Conservation (phyloP, 2,113 vertebrate species). For the Tychaedon coryphoeus region DNA sequence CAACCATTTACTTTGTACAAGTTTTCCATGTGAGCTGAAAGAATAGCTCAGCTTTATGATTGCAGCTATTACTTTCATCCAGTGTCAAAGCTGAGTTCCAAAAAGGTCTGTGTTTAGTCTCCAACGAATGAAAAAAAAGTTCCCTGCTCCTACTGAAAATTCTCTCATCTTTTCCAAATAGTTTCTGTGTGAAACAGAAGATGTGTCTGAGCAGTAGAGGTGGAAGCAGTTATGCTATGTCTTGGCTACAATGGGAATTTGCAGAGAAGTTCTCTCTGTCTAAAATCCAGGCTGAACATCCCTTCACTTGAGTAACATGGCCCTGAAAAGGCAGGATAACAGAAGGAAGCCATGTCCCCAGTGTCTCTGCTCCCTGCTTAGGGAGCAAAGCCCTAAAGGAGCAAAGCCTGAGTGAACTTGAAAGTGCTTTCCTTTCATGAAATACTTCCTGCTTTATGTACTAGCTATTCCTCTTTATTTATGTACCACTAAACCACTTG, state of each 20-base stretch:
- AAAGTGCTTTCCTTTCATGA: not conserved
- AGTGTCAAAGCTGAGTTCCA: not conserved
- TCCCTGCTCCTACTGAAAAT: not conserved
- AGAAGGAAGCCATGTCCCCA: not conserved
- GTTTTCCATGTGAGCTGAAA: conserved; percentile 2
- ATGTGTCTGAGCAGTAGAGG: not conserved
- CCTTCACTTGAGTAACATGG: not conserved
- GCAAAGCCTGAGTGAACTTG: not conserved
- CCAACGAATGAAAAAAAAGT: not conserved
- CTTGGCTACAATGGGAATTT: not conserved
- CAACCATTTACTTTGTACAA: not conserved
- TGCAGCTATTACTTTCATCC: not conserved
- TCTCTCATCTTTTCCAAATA: not conserved
- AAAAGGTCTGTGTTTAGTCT: not conserved
- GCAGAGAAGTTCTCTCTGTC: not conserved
- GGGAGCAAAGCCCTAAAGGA: not conserved
- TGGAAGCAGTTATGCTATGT: not conserved
- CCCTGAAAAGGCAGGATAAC: not conserved
- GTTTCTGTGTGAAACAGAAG: not conserved
- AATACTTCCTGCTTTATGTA: not conserved
- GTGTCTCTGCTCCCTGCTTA: not conserved
- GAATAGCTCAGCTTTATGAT: not conserved
- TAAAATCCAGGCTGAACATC: not conserved
- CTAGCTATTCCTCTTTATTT: not conserved
- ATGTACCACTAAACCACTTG: not conserved